Evolutionary conservation across 2,113 vertebrate species (phyloP), one percentile per base, ranked within the genome.

Genomic region (Labrus mixtus): DNA sequence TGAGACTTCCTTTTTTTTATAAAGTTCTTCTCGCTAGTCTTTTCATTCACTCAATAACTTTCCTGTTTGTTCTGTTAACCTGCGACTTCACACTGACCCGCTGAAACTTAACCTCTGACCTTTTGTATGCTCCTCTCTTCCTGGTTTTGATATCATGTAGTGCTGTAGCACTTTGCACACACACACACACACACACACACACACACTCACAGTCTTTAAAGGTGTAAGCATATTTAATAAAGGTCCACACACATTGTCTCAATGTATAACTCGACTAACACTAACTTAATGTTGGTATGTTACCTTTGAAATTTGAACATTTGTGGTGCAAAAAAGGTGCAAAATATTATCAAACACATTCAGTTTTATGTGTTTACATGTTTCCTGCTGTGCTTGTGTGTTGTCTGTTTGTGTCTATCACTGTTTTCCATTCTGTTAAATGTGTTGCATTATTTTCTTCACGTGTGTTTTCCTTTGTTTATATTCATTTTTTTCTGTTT

Each of bases 41-140:
- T 56, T 56, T 71, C 45, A 65, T 67, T 63, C 53, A 19, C 64
- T 76, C 59, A 10, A 6, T 74, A 22, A 43, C 68, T 45, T 37
- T 67, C 58, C 51, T 68, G 66, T 78, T 82, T 45, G 58, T 78
- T 84, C 54, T 67, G 74, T 84, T 82, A 73, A 89, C 81, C 77
- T 82, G 68, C 19, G 25, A 55, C 41, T 36, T 88, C 76, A 50
- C 73, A 11, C 70, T 73, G 77, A 82, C 70, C 86, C 73, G 74
- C 73, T 87, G 73, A 41, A 80, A 63, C 74, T 78, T 60, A 3
- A 65, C 73, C 75, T 87, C 75, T 79, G 50, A 87, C 87, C 82
- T 79, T 29, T 25, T 68, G 84, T 88, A 62, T 68, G 73, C 51
- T 84, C 86, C 85, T 84, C 60, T 84, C 65, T 22, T 79, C 70